Base-by-base conservation (phyloP, 2,888 invertebrate genomes). In the Elmis aenea region DNA sequence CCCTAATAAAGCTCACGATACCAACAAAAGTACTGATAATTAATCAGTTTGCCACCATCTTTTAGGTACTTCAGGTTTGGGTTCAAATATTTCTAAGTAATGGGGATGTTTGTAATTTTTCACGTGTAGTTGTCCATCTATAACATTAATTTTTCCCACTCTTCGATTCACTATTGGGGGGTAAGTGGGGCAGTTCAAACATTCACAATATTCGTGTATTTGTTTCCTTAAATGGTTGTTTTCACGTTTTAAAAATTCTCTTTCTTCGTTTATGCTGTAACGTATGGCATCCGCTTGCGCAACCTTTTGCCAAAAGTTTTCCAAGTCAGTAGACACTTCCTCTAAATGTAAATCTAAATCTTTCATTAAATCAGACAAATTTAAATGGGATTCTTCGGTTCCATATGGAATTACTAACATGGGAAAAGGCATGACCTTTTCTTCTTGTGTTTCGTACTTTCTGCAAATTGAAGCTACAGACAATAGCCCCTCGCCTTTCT, bases 381-480 rank as follows among this genome's bases (percentile, higher is more conserved):
- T 6, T 6, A 11, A 6, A 24, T 9, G 5, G 5, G 25, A 10
- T 12, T 5, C 26, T 5, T 27, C 13, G 11, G 9, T 26, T 1
- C 12, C 23, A 12, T 12, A 14, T 11, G 9, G 12, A 3, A 10
- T 14, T 3, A 10, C 26, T 10, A 9, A 5, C 1, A 15, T 3
- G 26, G 42, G 61, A 50, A 62, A 65, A 2, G 70, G 66, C 14
- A 69, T 44, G 24, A 72, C 61, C 51, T 75, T 73, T 49, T 81
- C 80, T 0, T 72, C 68, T 26, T 75, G 70, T 0, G 77, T 77
- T 57, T 85, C 85, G 40, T 80, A 74, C 56, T 81, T 82, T 27
- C 74, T 67, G 48, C 85, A 86, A 31, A 82, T 75, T 20, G 73
- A 71, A 0, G 75, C 68, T 37, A 85, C 59, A 48, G 78, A 76